A percentile compares a stretch with the other conserved stretches of the same genome.
phyloP scores from a whole-genome alignment of 2,888 invertebrate species.

The Linyphia triangularis region DNA sequence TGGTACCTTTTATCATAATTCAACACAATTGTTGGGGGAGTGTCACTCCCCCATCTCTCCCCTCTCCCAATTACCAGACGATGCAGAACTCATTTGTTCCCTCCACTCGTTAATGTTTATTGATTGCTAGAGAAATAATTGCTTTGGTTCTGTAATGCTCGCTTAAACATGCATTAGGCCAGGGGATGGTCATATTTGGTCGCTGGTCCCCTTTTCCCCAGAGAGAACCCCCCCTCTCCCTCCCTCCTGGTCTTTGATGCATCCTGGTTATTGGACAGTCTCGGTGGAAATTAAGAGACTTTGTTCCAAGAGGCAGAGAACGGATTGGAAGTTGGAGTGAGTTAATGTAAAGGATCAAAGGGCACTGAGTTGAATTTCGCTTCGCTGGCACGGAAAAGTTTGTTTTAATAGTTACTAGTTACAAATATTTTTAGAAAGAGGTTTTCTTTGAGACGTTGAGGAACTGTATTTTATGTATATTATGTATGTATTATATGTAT shows the following conservation, averaged over 20 bases:
- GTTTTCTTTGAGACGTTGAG: too few species aligned
- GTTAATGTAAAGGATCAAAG: background rate
- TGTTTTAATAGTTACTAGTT: too few species aligned
- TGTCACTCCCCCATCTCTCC: slow-evolving; percentile 1
- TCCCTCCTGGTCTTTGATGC: background rate
- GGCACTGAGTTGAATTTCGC: too few species aligned
- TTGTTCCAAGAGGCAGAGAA: background rate
- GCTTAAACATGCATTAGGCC: slow-evolving; percentile 56
- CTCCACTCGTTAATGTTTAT: slow-evolving; percentile 51
- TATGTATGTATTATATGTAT: too few species aligned
- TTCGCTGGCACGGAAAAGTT: too few species aligned
- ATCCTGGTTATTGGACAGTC: background rate
- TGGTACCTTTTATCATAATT: too few species aligned
- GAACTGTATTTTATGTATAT: too few species aligned
- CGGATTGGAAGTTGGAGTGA: background rate
- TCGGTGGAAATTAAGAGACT: background rate
- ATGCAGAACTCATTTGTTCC: slow-evolving; percentile 36
- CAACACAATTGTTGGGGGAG: too few species aligned
- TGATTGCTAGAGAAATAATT: slow-evolving; percentile 46
- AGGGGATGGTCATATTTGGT: slow-evolving; percentile 14
- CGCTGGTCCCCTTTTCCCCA: background rate
- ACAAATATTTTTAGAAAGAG: too few species aligned
- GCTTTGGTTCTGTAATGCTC: slow-evolving; percentile 45
- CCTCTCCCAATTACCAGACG: slow-evolving; percentile 17
- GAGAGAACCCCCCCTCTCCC: background rate